Conservation (phyloP, 1,140 invertebrate species). For the Drosophila pallidifrons region DNA sequence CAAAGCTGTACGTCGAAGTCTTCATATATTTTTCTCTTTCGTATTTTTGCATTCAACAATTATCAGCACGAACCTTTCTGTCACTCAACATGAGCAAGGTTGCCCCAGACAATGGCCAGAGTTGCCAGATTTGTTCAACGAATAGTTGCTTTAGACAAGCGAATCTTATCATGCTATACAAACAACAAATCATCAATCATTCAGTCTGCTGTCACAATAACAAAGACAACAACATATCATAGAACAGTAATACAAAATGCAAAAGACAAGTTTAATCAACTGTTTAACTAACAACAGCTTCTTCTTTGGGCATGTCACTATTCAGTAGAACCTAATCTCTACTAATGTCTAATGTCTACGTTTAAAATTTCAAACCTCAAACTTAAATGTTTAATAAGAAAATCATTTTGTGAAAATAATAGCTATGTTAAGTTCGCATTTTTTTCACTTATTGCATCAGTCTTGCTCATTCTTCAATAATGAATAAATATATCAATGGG, state of each 20-base stretch:
- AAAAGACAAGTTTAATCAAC: slow-evolving; percentile 65
- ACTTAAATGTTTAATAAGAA: too few species aligned
- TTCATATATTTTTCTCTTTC: slow-evolving; percentile 7
- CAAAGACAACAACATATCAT: slow-evolving; percentile 20
- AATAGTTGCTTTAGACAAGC: slow-evolving; percentile 31
- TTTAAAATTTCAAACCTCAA: too few species aligned
- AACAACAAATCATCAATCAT: slow-evolving; percentile 78
- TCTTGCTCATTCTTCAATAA: too few species aligned
- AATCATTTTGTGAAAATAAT: too few species aligned
- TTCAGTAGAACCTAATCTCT: neutral
- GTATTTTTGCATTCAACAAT: slow-evolving; percentile 64
- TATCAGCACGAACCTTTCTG: slow-evolving; percentile 73
- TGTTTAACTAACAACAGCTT: slow-evolving; percentile 76
- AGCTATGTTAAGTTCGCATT: too few species aligned
- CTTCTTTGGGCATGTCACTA: slow-evolving; percentile 37
- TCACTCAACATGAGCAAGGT: slow-evolving; percentile 62
- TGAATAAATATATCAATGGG: too few species aligned
- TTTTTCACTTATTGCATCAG: too few species aligned
- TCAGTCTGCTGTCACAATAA: slow-evolving; percentile 40
- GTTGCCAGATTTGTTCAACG: slow-evolving; percentile 44
- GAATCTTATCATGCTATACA: slow-evolving; percentile 61
- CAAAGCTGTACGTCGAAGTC: neutral
- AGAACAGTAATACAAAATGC: slow-evolving; percentile 21
- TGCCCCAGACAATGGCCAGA: slow-evolving; percentile 66
- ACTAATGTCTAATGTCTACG: neutral